These are phyloP conservation scores for Parascotia fuliginaria DNA, from an alignment of 2,888 invertebrate genomes.

Conservation along the genomic window DNA sequence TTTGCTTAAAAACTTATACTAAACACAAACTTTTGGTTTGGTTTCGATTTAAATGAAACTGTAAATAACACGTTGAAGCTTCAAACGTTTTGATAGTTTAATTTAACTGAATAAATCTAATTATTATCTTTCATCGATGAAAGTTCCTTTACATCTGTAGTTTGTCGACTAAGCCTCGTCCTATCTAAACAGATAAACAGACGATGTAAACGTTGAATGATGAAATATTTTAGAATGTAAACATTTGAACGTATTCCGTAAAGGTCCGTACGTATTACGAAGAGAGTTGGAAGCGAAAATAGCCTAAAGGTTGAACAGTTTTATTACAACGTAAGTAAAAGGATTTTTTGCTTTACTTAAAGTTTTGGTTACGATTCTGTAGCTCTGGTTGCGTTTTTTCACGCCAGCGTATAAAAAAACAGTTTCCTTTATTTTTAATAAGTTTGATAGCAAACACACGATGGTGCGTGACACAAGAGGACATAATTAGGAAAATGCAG, in stretches of 20 bases:
- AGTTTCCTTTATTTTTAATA: too few relatives aligned
- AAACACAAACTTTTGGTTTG: not conserved
- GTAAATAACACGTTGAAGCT: not conserved
- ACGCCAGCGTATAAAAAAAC: too few relatives aligned
- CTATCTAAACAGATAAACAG: conserved; percentile 33
- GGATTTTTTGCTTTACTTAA: not conserved
- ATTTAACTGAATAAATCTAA: conserved; percentile 14
- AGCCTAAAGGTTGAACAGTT: not conserved
- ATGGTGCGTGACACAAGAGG: too few relatives aligned
- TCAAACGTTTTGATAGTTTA: not conserved
- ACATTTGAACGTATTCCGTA: conserved; percentile 7
- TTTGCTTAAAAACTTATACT: too few relatives aligned
- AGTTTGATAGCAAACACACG: too few relatives aligned
- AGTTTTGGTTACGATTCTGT: too few relatives aligned
- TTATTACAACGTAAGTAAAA: not conserved
- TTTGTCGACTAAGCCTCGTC: conserved; percentile 19
- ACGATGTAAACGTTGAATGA: conserved; percentile 22
- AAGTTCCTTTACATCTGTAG: conserved; percentile 18
- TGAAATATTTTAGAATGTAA: conserved; percentile 26
- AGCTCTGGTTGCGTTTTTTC: too few relatives aligned
- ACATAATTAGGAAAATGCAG: too few relatives aligned
- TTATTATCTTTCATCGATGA: conserved; percentile 17
- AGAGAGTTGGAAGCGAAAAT: not conserved
- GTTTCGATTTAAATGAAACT: not conserved
- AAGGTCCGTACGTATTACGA: not conserved